Percentiles rank a stretch among this genome's conserved stretches.
phyloP scores from a whole-genome alignment of 2,797 vertebrate species.

The Phyllotis vaccarum region DNA sequence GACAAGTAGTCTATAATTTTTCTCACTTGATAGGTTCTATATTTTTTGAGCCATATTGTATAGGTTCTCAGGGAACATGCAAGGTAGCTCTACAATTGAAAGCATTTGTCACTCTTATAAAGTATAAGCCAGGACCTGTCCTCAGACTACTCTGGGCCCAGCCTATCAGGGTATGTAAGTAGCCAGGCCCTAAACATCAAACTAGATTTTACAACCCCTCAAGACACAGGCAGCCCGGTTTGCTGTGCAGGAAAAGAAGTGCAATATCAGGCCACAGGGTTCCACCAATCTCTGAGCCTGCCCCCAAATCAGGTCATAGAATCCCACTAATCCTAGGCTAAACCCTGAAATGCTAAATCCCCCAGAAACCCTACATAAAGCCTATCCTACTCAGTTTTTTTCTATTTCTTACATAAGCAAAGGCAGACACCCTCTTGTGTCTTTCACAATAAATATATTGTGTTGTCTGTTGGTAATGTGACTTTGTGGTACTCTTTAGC shows the following conservation, averaged over 20 bases:
- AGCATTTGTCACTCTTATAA: not conserved
- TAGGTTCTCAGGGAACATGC: not conserved
- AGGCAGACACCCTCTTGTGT: not conserved
- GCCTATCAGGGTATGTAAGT: not conserved
- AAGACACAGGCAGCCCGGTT: too few species aligned
- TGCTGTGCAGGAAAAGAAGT: not conserved
- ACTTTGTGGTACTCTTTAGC: not conserved
- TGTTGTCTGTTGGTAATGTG: not conserved
- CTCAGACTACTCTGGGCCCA: not conserved
- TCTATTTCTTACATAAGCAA: not conserved
- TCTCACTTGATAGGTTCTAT: not conserved
- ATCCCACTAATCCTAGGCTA: not conserved
- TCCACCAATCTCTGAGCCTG: not conserved
- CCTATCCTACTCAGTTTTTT: not conserved
- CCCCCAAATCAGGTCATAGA: not conserved
- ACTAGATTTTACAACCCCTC: not conserved
- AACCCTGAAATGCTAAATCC: not conserved
- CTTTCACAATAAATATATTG: not conserved
- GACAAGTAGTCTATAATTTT: not conserved
- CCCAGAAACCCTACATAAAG: not conserved
- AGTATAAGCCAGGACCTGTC: not conserved
- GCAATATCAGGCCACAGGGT: not conserved
- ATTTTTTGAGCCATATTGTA: constrained; percentile 8
- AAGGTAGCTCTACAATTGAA: not conserved
- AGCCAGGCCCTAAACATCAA: not conserved